A percentile compares a stretch with the other conserved stretches of the same genome.
phyloP scores from a whole-genome alignment of 2,113 vertebrate genomes.

The Trematomus loennbergii region DNA sequence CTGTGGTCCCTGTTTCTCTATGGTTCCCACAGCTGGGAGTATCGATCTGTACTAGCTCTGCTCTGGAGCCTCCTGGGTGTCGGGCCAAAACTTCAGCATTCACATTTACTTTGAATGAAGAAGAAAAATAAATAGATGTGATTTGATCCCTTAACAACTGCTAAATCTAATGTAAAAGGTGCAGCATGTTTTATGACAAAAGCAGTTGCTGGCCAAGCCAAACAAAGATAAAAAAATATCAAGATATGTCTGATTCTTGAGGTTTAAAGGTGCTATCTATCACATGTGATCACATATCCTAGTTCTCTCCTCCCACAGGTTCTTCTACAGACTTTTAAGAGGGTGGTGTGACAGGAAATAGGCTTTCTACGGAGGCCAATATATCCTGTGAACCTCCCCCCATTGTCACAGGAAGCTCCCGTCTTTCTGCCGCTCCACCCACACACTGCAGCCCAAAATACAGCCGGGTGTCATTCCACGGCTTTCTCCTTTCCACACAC shows the following conservation, averaged over 20 bases:
- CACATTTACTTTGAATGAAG: neutral
- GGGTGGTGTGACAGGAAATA: conserved; percentile 34
- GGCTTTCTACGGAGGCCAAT: conserved; percentile 31
- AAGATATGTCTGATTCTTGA: neutral
- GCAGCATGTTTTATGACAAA: no score
- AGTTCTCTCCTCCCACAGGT: conserved; percentile 7
- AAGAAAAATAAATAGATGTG: no score
- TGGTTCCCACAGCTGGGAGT: conserved; percentile 16
- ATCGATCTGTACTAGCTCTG: conserved; percentile 19
- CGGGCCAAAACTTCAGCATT: neutral
- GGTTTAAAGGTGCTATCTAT: neutral
- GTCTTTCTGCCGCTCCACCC: conserved; percentile 57
- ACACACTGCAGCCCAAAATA: conserved; percentile 72
- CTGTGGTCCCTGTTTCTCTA: conserved; percentile 17
- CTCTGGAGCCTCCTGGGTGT: neutral
- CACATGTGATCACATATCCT: neutral
- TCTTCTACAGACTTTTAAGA: conserved; percentile 23
- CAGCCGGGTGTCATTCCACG: conserved; percentile 65
- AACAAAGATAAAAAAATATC: no score
- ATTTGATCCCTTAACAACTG: no score
- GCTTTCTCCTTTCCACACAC: conserved; percentile 50
- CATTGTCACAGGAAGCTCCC: conserved; percentile 70
- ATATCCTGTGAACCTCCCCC: conserved; percentile 66
- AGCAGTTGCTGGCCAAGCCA: no score
- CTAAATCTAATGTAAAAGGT: no score